These are phyloP conservation scores for Ctenopoma multispine DNA, from an alignment of 2,797 vertebrate genomes.

Conservation along the genomic window DNA sequence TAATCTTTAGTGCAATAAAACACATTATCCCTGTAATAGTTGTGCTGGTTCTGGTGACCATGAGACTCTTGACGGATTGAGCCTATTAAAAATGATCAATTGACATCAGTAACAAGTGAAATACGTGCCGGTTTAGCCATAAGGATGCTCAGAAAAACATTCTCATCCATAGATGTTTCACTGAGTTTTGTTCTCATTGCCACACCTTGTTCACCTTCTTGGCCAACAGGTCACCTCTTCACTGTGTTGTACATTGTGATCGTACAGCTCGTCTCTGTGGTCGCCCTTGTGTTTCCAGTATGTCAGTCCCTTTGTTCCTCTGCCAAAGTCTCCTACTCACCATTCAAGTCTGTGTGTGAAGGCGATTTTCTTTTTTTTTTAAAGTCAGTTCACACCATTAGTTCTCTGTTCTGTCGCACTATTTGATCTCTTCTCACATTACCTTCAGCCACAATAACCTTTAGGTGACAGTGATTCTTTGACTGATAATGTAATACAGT, in stretches of 20 bases:
- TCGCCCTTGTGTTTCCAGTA: conserved; percentile 19
- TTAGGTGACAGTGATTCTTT: background rate
- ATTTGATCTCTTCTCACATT: background rate
- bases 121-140: background rate
- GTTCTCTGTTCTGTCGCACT: background rate
- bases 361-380: background rate
- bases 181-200: background rate
- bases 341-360: background rate
- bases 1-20: background rate
- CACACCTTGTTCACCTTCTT: background rate
- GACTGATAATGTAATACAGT: background rate
- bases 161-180: background rate
- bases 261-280: conserved; percentile 5
- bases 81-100: background rate
- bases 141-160: background rate
- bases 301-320: background rate
- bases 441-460: background rate
- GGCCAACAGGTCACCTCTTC: background rate
- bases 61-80: background rate
- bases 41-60: no score
- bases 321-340: background rate
- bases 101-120: background rate
- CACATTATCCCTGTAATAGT: no score
- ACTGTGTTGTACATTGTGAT: conserved; percentile 10
- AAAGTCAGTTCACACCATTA: background rate